These are phyloP conservation scores for Regulus satrapa DNA, from an alignment of 2,113 vertebrate genomes.

Conservation along the genomic window DNA sequence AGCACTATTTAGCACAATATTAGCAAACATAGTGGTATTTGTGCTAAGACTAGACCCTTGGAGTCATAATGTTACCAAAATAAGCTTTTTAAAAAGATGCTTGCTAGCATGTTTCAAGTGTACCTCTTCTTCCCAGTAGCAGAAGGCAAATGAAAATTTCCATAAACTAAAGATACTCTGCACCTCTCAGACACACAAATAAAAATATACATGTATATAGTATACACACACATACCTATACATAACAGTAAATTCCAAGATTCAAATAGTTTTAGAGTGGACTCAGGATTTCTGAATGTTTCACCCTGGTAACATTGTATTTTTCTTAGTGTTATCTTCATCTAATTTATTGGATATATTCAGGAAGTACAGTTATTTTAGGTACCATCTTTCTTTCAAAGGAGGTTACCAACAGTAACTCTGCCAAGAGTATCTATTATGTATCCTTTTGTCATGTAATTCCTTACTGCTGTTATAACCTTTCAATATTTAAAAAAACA, in stretches of 20 bases:
- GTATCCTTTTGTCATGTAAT: neutral
- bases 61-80: neutral
- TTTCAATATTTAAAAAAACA: neutral
- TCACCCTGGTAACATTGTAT: neutral
- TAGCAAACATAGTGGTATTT: neutral
- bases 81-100: neutral
- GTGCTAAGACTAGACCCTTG: neutral
- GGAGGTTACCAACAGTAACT: neutral
- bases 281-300: neutral
- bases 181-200: neutral
- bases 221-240: neutral
- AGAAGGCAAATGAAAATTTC: neutral
- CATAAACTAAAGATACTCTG: neutral
- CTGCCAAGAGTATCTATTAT: neutral
- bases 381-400: neutral
- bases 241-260: neutral
- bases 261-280: neutral
- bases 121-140: neutral
- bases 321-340: neutral
- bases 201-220: neutral
- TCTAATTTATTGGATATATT: neutral
- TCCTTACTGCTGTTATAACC: neutral
- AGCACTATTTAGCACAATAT: too few relatives aligned
- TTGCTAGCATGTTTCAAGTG: neutral
- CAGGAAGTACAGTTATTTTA: neutral